A percentile compares a stretch with the other conserved stretches of the same genome.
Conservation (phyloP, 2,797 vertebrate genomes). For the Acipenser oxyrinchus region DNA sequence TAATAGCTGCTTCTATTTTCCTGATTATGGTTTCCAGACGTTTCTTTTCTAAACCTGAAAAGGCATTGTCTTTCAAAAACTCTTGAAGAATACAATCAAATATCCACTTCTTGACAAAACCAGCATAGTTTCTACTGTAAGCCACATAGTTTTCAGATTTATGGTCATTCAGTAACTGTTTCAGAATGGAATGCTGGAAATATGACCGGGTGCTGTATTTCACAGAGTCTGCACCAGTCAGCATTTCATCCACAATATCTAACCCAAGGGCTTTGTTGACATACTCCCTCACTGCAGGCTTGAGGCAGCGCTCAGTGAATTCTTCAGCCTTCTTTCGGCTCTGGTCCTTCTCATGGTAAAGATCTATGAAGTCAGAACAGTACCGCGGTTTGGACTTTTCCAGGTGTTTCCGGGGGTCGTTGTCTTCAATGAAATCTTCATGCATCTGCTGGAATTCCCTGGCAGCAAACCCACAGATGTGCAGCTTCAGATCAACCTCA, state of each 20-base stretch:
- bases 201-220: conserved; percentile 33
- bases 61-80: conserved; percentile 20
- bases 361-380: conserved; percentile 30
- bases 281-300: conserved; percentile 35
- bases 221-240: conserved; percentile 23
- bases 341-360: conserved; percentile 36
- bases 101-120: conserved; percentile 38
- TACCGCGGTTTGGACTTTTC: conserved; percentile 26
- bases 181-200: conserved; percentile 40
- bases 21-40: conserved; percentile 14
- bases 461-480: conserved; percentile 36
- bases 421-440: conserved; percentile 11
- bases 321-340: conserved; percentile 32
- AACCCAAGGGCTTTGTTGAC: conserved; percentile 39
- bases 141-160: conserved; percentile 18
- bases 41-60: conserved; percentile 21
- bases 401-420: conserved; percentile 20
- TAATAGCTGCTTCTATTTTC: conserved; percentile 26
- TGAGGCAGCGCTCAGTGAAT: conserved; percentile 43
- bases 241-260: conserved; percentile 40
- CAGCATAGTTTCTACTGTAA: conserved; percentile 34
- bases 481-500: conserved; percentile 36
- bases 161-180: conserved; percentile 29
- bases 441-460: conserved; percentile 33
- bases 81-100: conserved; percentile 10